These are phyloP conservation scores for Meganola albula DNA, from an alignment of 2,888 invertebrate genomes.

Conservation along the genomic window DNA sequence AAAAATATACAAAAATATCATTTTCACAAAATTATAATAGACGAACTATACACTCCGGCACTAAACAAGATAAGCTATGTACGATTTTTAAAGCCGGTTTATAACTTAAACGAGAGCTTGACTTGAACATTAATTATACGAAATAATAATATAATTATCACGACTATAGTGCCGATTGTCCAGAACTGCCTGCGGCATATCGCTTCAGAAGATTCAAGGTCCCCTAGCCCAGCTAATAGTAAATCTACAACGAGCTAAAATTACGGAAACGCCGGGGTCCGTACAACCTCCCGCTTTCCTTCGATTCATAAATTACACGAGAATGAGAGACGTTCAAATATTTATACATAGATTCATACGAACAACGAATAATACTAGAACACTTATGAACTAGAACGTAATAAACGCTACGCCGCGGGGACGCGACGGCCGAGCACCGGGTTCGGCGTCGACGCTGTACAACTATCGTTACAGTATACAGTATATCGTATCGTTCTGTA, in stretches of 20 bases:
- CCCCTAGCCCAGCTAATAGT: constrained; percentile 78
- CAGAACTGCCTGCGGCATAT: constrained; percentile 74
- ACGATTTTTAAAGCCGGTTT: constrained; percentile 72
- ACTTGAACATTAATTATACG: constrained; percentile 69
- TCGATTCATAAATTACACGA: constrained; percentile 75
- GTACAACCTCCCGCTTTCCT: constrained; percentile 56
- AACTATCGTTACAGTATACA: constrained; percentile 61
- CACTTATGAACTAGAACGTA: constrained; percentile 68
- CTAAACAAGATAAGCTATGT: constrained; percentile 70
- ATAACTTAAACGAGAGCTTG: constrained; percentile 76
- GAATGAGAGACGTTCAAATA: constrained; percentile 76
- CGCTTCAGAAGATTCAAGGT: constrained; percentile 73
- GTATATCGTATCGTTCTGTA: constrained; percentile 62
- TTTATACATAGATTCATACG: constrained; percentile 78
- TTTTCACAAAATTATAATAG: constrained; percentile 75
- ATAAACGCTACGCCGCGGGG: constrained; percentile 58
- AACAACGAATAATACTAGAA: constrained; percentile 78
- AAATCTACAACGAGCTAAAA: constrained; percentile 74
- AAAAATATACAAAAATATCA: constrained; percentile 78
- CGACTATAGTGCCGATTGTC: constrained; percentile 78
- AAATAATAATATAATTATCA: constrained; percentile 66
- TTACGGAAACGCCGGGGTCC: constrained; percentile 60
- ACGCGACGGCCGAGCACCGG: constrained; percentile 63
- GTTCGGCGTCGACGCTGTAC: constrained; percentile 64
- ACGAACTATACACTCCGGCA: constrained; percentile 74